These are phyloP conservation scores for Eristalis tenax DNA, from an alignment of 2,888 invertebrate genomes.

Conservation along the genomic window DNA sequence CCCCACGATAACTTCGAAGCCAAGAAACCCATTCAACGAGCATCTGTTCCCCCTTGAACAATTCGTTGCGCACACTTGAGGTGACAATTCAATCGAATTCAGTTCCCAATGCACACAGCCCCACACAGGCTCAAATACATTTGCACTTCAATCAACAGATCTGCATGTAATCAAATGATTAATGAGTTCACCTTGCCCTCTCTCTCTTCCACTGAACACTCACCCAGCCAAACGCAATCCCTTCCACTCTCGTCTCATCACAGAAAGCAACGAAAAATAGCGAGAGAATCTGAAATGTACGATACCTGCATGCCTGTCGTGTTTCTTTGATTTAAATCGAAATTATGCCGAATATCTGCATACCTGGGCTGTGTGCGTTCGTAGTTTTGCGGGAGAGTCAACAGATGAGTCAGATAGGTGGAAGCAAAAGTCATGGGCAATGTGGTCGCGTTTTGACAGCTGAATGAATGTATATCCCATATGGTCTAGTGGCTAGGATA, in stretches of 20 bases:
- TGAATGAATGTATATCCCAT: constrained; percentile 36
- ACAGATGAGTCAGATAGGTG: not conserved
- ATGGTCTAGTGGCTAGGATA: constrained; percentile 71
- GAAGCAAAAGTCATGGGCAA: too few species aligned
- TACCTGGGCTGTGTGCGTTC: not conserved
- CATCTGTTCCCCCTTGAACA: not conserved
- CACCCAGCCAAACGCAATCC: constrained; percentile 14
- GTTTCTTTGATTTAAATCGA: not conserved
- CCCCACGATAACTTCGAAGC: not conserved
- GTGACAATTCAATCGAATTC: constrained; percentile 7
- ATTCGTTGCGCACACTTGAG: not conserved
- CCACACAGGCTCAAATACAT: not conserved
- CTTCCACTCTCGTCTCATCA: constrained; percentile 1
- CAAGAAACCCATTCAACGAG: not conserved
- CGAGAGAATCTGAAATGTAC: not conserved
- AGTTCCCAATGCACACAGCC: not conserved
- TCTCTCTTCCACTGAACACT: not conserved
- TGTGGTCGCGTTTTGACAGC: not conserved
- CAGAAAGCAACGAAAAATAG: constrained; percentile 2
- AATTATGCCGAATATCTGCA: not conserved
- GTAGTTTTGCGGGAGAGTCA: not conserved
- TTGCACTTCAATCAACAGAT: constrained; percentile 31
- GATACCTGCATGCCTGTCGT: too few species aligned
- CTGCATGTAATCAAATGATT: constrained; percentile 36
- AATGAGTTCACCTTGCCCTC: not conserved